Evolutionary conservation across 2,113 vertebrate genomes (phyloP).

Genomic region (Passer domesticus): DNA sequence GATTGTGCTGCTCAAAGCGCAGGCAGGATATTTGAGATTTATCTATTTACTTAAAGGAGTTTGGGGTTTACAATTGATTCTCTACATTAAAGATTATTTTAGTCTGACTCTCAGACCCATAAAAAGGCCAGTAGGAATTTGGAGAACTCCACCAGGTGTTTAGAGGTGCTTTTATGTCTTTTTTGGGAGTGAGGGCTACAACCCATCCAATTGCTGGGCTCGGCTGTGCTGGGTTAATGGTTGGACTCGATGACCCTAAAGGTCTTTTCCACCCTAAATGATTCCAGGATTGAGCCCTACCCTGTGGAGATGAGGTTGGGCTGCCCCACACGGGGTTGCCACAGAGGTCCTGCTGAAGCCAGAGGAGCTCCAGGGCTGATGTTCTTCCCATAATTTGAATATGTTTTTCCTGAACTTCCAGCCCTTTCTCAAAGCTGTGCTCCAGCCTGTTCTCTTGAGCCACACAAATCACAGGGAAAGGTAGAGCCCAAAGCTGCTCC

Average conservation of each 20-base stretch:
- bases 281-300: not conserved
- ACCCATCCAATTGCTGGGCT: not conserved
- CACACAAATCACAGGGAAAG: not conserved
- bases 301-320: not conserved
- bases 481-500: not conserved
- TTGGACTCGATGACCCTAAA: not conserved
- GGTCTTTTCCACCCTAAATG: not conserved
- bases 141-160: not conserved
- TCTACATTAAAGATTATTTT: not conserved
- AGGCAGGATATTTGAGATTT: not conserved
- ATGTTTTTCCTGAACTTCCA: not conserved
- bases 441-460: not conserved
- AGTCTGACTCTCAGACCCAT: not conserved
- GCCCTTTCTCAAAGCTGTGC: not conserved
- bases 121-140: not conserved
- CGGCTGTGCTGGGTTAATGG: not conserved
- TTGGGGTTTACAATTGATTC: not conserved
- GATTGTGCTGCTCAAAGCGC: not conserved
- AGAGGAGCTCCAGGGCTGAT: not conserved
- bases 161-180: not conserved
- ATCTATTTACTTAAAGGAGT: not conserved
- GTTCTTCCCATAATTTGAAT: not conserved
- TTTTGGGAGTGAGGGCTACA: not conserved
- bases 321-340: rapidly evolving
- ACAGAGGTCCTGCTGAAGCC: not conserved